phyloP scores from a whole-genome alignment of 2,797 vertebrate genomes.

The Vespertilio murinus region DNA sequence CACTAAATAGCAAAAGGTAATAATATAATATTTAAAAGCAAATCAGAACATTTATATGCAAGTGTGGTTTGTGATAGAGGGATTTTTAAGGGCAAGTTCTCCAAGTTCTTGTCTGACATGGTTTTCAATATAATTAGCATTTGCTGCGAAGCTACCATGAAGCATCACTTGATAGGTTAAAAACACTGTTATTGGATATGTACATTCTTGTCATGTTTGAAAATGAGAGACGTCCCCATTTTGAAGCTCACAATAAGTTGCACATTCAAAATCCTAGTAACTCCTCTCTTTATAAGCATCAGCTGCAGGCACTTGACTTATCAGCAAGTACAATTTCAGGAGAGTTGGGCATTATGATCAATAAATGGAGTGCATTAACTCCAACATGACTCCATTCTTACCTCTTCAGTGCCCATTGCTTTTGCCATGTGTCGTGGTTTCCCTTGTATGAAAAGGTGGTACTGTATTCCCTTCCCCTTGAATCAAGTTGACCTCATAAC shows the following conservation, averaged over 20 bases:
- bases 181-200: rapidly evolving
- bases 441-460: rapidly evolving
- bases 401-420: rapidly evolving
- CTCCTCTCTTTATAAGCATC: not conserved
- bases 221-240: not conserved
- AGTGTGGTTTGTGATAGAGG: rapidly evolving
- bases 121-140: not conserved
- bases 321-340: not conserved
- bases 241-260: not conserved
- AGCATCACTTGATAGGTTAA: rapidly evolving
- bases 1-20: not conserved
- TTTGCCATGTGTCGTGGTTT: not conserved
- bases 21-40: not conserved
- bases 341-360: rapidly evolving
- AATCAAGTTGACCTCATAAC: not conserved
- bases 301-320: no score
- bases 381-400: rapidly evolving
- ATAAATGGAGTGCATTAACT: rapidly evolving
- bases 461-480: not conserved
- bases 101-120: rapidly evolving
- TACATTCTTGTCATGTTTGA: rapidly evolving
- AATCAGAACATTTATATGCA: rapidly evolving
- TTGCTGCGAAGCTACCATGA: rapidly evolving
- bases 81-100: not conserved
- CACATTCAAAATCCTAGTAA: not conserved